Base-by-base conservation (phyloP, 1,140 invertebrate species). In the Diuraphis noxia region DNA sequence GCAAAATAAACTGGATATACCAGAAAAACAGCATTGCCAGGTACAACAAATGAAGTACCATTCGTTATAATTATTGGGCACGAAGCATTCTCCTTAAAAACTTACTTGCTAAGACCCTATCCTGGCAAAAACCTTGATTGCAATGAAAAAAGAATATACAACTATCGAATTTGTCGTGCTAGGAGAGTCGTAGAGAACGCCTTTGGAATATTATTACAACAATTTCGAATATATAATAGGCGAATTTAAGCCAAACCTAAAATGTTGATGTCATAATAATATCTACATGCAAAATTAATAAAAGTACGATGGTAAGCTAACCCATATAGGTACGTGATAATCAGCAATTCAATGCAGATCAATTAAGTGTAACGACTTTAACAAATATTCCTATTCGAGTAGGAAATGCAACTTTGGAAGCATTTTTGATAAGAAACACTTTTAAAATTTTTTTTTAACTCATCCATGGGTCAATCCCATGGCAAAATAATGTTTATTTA, bases 81-180 rank as follows among this genome's bases (percentile, higher is more conserved):
- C 93, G 93, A 94, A 84, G 93, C 93, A 88, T 95, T 94, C 93
- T 92, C 94, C 34, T 92, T 94, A 77, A 92, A 92, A 87, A 40
- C 81, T 72, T 92, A 94, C 92, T 63, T 49, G 19, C 94, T 79
- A 93, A 93, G 93, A 89, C 94, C 94, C 56, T 95, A 93, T 92
- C 93, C 93, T 41, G 88, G 85, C 72, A 85, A 85, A 41, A 34
- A 41, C 9, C 81, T 88, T n/a, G 89, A 92, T 46, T 92, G 93
- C 84, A 92, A 92, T 84, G 36, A 84, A 84, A 84, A 84, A 84
- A 84, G 25, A 84, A 92, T 93, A 43, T 94, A 93, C 88, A 94
- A 94, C 88, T 94, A 94, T 91, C 46, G 92, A 36, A 30, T 87
- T 77, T 72, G 72, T 46, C 38, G 93, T n/a, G 93, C 93, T 81